These are phyloP conservation scores for Chamaea fasciata DNA, from an alignment of 2,113 vertebrate genomes.

Conservation along the genomic window DNA sequence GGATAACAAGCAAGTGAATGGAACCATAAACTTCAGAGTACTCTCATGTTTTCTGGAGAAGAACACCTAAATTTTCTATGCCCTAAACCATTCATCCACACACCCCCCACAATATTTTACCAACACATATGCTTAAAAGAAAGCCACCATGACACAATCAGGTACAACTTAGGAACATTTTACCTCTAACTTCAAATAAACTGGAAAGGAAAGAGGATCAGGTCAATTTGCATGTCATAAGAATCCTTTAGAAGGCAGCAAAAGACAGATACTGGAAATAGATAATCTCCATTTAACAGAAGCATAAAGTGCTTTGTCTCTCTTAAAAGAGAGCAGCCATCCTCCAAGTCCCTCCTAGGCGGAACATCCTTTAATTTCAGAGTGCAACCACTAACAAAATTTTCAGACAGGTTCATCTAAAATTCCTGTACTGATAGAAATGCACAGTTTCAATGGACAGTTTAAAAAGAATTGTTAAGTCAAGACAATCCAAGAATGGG, in stretches of 20 bases:
- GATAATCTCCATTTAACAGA: neutral
- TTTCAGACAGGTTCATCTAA: neutral
- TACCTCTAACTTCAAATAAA: neutral
- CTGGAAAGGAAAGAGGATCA: neutral
- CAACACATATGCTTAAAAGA: neutral
- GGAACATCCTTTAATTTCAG: neutral
- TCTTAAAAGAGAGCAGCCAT: neutral
- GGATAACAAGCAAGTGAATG: neutral
- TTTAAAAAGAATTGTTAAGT: neutral
- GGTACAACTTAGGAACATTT: neutral
- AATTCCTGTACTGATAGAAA: neutral
- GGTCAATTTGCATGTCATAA: neutral
- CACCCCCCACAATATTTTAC: neutral
- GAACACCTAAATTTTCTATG: neutral
- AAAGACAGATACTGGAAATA: neutral
- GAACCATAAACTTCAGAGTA: neutral
- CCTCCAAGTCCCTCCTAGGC: neutral
- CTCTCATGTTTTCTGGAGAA: neutral
- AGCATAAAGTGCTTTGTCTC: neutral
- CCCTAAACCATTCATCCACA: neutral
- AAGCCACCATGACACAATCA: neutral
- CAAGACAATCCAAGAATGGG: neutral
- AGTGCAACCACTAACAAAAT: neutral
- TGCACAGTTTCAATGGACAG: neutral
- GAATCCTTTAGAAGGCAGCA: neutral